Evolutionary conservation across 1,140 invertebrate species (phyloP), one percentile per base, ranked within the genome.

Genomic region (Nilaparvata lugens): DNA sequence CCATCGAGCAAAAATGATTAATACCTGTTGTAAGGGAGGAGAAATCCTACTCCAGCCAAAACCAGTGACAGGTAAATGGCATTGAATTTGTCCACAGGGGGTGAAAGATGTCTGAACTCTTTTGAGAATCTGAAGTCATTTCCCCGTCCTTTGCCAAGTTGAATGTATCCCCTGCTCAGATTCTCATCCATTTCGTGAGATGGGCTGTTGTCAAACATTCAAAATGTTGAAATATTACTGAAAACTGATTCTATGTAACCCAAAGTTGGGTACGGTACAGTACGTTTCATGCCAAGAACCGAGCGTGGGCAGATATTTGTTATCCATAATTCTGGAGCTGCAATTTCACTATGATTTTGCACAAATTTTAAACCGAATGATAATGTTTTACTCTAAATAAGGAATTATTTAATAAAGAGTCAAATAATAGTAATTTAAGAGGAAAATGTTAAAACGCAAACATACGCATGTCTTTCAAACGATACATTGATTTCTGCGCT

Each of bases 21-120:
- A 65, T 71, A 90, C 89, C 88, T 91, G 78, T 94, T 94, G 73
- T 93, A 95, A 0, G 92, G 92, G 25, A 95, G 75, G 11, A 95
- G 79, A 69, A 95, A 95, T 18, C 91, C 92, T 63, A 89, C 84
- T n/a, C 92, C 92, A 38, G 90, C 89, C 24, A 93, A 75, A 5
- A 93, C 76, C 42, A 95, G 78, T 0, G 89, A 83, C 53, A 91
- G 70, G 70, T 92, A 93, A 53, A 94, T 85, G 19, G 82, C 80
- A 72, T 88, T 86, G 71, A 82, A 86, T 66, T 82, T 80, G 74
- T 91, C 88, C 58, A 84, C 81, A 9, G 88, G 88, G 23, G 86
- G 85, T 11, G 83, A 79, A 57, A 82, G 68, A 66, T 81, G 77
- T 23, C 75, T 74, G 63, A 79, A 78, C 48, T 77, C 77, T 62